Base-by-base conservation (phyloP, 2,888 invertebrate species). In the Tromatobia lineatoria region DNA sequence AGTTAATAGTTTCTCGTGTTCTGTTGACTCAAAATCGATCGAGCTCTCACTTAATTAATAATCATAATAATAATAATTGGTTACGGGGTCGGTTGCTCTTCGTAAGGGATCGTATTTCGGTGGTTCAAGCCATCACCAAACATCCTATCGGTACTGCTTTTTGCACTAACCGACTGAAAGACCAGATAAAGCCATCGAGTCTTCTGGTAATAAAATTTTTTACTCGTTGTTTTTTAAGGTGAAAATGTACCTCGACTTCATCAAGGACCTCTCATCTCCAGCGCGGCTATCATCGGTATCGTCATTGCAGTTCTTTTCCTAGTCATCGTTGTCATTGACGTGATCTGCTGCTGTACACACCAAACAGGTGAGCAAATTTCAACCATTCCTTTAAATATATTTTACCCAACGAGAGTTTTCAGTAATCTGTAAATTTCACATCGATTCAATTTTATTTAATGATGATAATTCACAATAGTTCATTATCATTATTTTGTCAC, bases 211-310 rank as follows among this genome's bases (percentile, higher is more conserved):
- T 77, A 66, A 66, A 2, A 66, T 61, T 64, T 77, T 38, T 79
- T 42, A 25, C 57, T 69, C 73, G 11, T 77, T 78, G 85, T 81
- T 59, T 89, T 92, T 90, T 81, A 90, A 92, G 93, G 90, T 88
- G 86, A 87, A 82, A 92, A 91, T 86, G 88, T 90, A 45, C 88
- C 91, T n/a, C 92, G 92, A 61, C 88, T 91, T 83, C 94, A 94
- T 77, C 94, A 94, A 61, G 93, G 92, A 42, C 95, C 96, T 81
- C 93, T 95, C 71, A 94, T 97, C 85, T 96, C 96, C 88, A 97
- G 96, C 90, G 96, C 96, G 15, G 96, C 97, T 80, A 97, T 99
- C 90, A 97, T 98, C 89, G 97, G 97, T 85, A 96, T 98, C 89
- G 97, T 98, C 45, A 95, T 98, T 82, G 97, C 96, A 57, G 94